These are phyloP conservation scores for Corythornis leucogaster DNA, from an alignment of 2,797 vertebrate species.

Conservation along the genomic window DNA sequence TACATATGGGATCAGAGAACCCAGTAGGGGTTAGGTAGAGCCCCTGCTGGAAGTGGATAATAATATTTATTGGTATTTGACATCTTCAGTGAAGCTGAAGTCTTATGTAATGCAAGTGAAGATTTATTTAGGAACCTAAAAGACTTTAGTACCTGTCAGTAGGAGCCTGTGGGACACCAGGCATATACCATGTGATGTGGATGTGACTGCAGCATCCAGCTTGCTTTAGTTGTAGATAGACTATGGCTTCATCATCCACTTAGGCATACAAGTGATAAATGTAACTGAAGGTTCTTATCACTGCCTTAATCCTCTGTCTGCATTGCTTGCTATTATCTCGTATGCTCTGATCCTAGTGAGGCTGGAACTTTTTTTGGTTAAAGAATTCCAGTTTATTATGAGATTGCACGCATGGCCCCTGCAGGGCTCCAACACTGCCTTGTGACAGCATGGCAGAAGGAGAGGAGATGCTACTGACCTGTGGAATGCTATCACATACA, in stretches of 20 bases:
- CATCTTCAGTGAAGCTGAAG: not conserved
- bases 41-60: not conserved
- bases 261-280: not conserved
- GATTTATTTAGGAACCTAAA: not conserved
- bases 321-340: not conserved
- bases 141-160: not conserved
- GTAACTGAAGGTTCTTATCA: not conserved
- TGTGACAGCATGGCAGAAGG: not conserved
- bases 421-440: not conserved
- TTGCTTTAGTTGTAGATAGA: not conserved
- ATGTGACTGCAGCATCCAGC: not conserved
- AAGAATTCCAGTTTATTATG: not conserved
- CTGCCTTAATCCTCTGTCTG: not conserved
- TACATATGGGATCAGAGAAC: not conserved
- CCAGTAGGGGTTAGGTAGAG: not conserved
- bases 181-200: not conserved
- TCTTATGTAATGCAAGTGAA: not conserved
- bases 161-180: not conserved
- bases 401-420: not conserved
- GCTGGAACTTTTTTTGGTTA: not conserved
- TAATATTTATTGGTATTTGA: not conserved
- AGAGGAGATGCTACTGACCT: not conserved
- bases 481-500: not conserved
- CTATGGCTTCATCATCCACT: not conserved
- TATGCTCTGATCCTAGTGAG: not conserved